A percentile compares a stretch with the other conserved stretches of the same genome.
These are phyloP conservation scores for Parauchenoglanis ngamensis DNA, from an alignment of 2,797 vertebrate species.

Conservation along the genomic window DNA sequence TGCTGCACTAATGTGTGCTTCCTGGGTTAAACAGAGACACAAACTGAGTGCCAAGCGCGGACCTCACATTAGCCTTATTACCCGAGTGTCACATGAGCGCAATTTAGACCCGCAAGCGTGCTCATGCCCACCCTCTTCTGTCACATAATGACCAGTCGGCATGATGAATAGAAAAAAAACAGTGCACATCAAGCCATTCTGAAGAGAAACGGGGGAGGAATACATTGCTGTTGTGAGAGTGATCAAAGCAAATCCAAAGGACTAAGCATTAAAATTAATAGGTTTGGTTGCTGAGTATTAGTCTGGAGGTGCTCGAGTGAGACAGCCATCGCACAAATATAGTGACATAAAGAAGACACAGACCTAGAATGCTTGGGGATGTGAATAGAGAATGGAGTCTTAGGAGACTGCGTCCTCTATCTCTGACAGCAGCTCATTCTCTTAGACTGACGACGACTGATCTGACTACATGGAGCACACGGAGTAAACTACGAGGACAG, in stretches of 20 bases:
- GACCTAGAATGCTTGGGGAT: not conserved
- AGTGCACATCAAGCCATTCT: not conserved
- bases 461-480: not conserved
- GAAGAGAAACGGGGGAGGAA: constrained; percentile 53
- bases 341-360: constrained; percentile 7
- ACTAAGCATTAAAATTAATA: constrained; percentile 60
- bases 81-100: constrained; percentile 16
- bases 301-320: constrained; percentile 13
- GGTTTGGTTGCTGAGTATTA: constrained; percentile 27
- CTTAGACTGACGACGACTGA: constrained; percentile 18
- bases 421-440: constrained; percentile 23
- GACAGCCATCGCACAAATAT: constrained; percentile 20
- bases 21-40: constrained; percentile 39
- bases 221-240: constrained; percentile 60
- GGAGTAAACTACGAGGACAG: not conserved
- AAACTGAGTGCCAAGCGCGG: constrained; percentile 2
- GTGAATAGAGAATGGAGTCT: constrained; percentile 1
- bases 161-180: constrained; percentile 48
- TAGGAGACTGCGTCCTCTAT: not conserved
- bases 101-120: constrained; percentile 48
- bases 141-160: constrained; percentile 52
- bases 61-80: constrained; percentile 41
- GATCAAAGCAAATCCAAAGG: constrained; percentile 63
- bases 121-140: constrained; percentile 17
- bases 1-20: constrained; percentile 41